These are phyloP conservation scores for Lasioglossum vierecki DNA, from an alignment of 2,888 invertebrate genomes.

Conservation along the genomic window DNA sequence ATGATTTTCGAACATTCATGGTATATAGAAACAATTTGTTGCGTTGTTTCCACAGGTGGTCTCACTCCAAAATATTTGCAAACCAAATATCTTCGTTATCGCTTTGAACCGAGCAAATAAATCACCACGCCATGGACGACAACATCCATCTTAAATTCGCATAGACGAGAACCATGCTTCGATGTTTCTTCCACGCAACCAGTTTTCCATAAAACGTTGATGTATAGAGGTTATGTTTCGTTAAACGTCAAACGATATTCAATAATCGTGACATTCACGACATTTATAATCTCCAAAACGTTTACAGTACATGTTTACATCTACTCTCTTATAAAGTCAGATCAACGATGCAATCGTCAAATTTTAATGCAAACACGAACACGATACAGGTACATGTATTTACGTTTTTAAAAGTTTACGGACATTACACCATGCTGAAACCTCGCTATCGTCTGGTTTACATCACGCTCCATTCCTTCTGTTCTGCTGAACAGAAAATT, in stretches of 20 bases:
- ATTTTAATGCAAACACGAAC: not conserved
- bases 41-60: not conserved
- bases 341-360: not conserved
- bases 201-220: not conserved
- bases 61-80: not conserved
- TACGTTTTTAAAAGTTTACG: too few species aligned
- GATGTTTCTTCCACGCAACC: not conserved
- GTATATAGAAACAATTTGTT: not conserved
- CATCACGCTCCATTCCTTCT: too few species aligned
- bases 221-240: slow-evolving; percentile 30
- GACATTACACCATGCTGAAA: too few species aligned
- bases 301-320: not conserved
- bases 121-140: not conserved
- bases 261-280: not conserved
- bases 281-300: not conserved
- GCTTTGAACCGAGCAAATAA: not conserved
- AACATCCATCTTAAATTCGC: not conserved
- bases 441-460: too few species aligned
- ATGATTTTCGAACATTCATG: not conserved
- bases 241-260: not conserved
- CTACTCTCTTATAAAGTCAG: too few species aligned
- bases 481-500: too few species aligned
- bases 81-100: not conserved
- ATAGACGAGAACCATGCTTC: not conserved
- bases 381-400: not conserved